phyloP scores from a whole-genome alignment of 2,113 vertebrate species.

The Chaetodon auriga region DNA sequence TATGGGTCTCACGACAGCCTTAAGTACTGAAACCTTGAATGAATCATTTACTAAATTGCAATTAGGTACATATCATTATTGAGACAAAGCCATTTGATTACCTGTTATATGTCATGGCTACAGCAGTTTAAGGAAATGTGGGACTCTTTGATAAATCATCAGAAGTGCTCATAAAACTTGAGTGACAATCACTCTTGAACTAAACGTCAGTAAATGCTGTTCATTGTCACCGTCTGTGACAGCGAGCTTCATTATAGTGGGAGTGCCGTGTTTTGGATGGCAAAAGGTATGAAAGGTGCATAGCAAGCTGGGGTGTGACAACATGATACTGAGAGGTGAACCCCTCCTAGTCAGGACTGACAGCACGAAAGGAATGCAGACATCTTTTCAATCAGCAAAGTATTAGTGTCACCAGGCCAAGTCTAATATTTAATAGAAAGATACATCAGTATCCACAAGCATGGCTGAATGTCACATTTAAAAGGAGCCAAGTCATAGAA shows the following conservation, averaged over 20 bases:
- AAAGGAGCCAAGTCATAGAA: not conserved
- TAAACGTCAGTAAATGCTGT: not conserved
- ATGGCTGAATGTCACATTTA: not conserved
- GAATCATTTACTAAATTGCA: not conserved
- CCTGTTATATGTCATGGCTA: not conserved
- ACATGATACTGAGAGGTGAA: conserved; percentile 28
- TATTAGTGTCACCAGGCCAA: not conserved
- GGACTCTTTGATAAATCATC: not conserved
- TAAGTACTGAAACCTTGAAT: not conserved
- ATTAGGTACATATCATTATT: not conserved
- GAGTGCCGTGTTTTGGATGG: conserved; percentile 47
- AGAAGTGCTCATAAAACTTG: not conserved
- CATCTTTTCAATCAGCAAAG: not conserved
- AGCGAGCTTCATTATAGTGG: conserved; percentile 18
- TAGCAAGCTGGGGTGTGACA: conserved; percentile 75
- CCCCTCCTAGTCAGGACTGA: conserved; percentile 23
- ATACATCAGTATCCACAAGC: not conserved
- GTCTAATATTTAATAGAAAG: not conserved
- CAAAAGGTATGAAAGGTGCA: conserved; percentile 66
- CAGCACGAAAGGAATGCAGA: conserved; percentile 61
- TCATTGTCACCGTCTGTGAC: not conserved
- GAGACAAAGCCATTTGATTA: not conserved
- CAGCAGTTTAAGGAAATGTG: not conserved
- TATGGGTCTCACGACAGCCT: not conserved
- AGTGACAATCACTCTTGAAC: conserved; percentile 9